Base-by-base conservation (phyloP, 2,888 invertebrate genomes). In the Campaea margaritaria region DNA sequence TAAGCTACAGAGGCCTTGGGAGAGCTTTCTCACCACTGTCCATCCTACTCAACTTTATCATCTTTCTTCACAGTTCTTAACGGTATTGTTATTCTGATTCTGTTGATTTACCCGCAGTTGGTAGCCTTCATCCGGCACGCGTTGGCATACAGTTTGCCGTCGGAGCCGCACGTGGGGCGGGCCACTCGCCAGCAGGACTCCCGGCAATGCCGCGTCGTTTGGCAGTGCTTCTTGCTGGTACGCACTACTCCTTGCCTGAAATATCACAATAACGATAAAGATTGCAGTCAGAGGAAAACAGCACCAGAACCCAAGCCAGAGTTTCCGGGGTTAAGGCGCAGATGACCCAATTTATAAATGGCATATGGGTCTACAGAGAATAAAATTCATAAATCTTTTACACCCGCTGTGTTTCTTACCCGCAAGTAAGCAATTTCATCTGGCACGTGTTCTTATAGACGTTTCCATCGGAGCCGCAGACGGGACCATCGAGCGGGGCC, bases 391-490 rank as follows among this genome's bases (percentile, higher is more conserved):
- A 21, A 21, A 21, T 21, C 21, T 21, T 2, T 21, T 21, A 5
- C 21, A 2, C 21, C 2, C 3, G 21, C 21, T 21, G 21, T 21
- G 5, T 21, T 21, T 5, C 21, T 21, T 21, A 96, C 94, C 97
- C 96, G 89, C 99, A 99, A 47, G 98, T 98, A 27, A 96, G 93
- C 61, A 96, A 93, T 78, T 97, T 97, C 98, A 99, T 97, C 80
- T 97, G 97, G 79, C 99, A 99, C 1, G 97, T 97, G 74, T 96
- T 98, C 78, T 96, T 96, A 93, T 98, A 98, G 0, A 98, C 98
- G 78, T 97, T 97, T 31, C 97, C 98, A 79, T 98, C 97, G 58
- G 96, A 97, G 3, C 97, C 98, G 81, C 98, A 99, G 65, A 98
- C 95, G 0, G 98, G 97, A 0, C 97, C 97, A 73, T 97, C 97